Percentiles rank a stretch among this genome's conserved stretches.
Evolutionary conservation across 2,113 vertebrate genomes (phyloP).

Genomic region (Speoplatyrhinus poulsoni): DNA sequence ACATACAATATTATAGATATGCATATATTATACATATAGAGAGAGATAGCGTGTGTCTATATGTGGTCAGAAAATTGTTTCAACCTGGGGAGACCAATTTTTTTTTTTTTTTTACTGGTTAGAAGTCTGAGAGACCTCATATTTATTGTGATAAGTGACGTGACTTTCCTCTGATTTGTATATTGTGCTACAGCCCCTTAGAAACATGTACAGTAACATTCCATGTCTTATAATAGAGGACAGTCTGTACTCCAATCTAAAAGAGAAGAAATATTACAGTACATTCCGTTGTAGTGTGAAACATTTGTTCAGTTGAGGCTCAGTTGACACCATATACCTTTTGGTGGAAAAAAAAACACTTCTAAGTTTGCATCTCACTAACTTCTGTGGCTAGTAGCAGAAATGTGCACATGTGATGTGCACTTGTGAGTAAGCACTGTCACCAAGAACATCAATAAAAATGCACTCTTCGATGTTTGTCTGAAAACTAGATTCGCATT

Average conservation of each 20-base stretch:
- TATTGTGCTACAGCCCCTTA: conserved; percentile 50
- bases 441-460: conserved; percentile 22
- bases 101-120: conserved; percentile 66
- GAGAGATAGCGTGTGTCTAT: conserved; percentile 74
- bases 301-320: conserved; percentile 28
- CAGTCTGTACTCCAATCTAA: conserved; percentile 53
- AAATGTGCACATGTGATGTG: conserved; percentile 51
- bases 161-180: conserved; percentile 52
- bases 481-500: background rate
- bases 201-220: conserved; percentile 60
- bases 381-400: conserved; percentile 31
- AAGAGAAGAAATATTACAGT: conserved; percentile 38
- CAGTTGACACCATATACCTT: conserved; percentile 50
- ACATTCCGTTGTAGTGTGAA: conserved; percentile 67
- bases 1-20: conserved; percentile 72
- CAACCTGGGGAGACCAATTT: conserved; percentile 60
- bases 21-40: conserved; percentile 75
- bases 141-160: conserved; percentile 43
- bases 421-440: conserved; percentile 66
- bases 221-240: conserved; percentile 63
- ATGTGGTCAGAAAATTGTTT: conserved; percentile 71
- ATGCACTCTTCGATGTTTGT: too few species aligned
- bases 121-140: conserved; percentile 52
- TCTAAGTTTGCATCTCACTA: conserved; percentile 55
- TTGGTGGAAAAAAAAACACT: conserved; percentile 20